phyloP scores from a whole-genome alignment of 2,888 invertebrate species.

The Tenodera sinensis region DNA sequence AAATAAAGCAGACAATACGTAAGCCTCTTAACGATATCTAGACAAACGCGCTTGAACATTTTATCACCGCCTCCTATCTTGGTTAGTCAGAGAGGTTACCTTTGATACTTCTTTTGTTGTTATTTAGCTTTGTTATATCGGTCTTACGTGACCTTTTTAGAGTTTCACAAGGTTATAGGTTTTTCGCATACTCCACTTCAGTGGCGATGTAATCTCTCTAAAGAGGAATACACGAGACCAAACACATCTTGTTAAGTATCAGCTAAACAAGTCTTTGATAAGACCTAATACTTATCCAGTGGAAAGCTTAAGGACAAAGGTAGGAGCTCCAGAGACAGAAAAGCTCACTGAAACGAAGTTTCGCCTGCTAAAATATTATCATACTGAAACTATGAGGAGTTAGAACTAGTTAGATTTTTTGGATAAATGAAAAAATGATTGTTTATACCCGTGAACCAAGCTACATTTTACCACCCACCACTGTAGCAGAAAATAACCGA shows the following conservation, averaged over 20 bases:
- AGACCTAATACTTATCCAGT: not conserved
- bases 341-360: too few relatives aligned
- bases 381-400: too few relatives aligned
- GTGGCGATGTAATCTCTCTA: not conserved
- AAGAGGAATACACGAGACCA: not conserved
- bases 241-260: not conserved
- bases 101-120: not conserved
- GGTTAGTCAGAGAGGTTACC: not conserved
- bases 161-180: not conserved
- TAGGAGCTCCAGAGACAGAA: not conserved
- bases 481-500: too few relatives aligned
- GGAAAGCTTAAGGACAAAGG: not conserved
- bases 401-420: too few relatives aligned
- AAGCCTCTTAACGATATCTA: not conserved
- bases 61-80: not conserved
- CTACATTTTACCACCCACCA: too few relatives aligned
- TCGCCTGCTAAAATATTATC: too few relatives aligned
- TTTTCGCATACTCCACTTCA: not conserved
- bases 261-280: not conserved
- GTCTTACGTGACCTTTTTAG: not conserved
- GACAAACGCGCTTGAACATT: not conserved
- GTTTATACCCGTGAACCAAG: too few relatives aligned
- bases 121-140: not conserved
- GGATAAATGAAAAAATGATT: too few relatives aligned
- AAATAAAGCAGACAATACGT: not conserved